Percentiles rank a stretch among this genome's conserved stretches.
phyloP scores from a whole-genome alignment of 2,888 invertebrate species.

The Carabus problematicus region DNA sequence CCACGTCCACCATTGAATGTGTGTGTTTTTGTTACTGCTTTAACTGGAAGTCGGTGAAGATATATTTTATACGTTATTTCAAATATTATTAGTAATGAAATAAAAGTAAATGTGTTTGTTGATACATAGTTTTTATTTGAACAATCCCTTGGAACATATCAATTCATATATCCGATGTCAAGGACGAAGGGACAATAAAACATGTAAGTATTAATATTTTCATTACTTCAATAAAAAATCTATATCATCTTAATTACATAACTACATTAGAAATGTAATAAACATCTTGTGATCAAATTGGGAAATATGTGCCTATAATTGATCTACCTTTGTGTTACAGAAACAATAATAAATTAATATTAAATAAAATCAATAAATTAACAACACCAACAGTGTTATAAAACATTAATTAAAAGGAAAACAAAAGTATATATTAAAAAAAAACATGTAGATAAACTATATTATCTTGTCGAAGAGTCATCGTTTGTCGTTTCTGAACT shows the following conservation, averaged over 20 bases:
- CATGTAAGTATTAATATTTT: conserved; percentile 14
- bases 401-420: conserved; percentile 26
- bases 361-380: conserved; percentile 37
- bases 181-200: conserved; percentile 14
- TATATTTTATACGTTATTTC: conserved; percentile 39
- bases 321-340: not conserved
- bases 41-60: conserved; percentile 30
- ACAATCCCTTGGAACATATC: conserved; percentile 8
- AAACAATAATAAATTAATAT: not conserved
- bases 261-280: not conserved
- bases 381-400: conserved; percentile 29
- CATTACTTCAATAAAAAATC: conserved; percentile 26
- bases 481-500: conserved; percentile 56
- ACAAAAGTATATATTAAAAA: conserved; percentile 25
- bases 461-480: conserved; percentile 48
- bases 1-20: not conserved
- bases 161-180: conserved; percentile 1
- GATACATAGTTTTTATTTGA: conserved; percentile 36
- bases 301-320: not conserved
- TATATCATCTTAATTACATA: not conserved
- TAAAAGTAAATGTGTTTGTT: conserved; percentile 37
- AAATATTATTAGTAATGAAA: conserved; percentile 34
- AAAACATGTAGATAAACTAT: conserved; percentile 11
- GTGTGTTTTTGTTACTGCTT: conserved; percentile 31
- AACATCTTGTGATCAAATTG: not conserved